Evolutionary conservation across 2,797 vertebrate species (phyloP).

Genomic region (Ptychobarbus kaznakovi): DNA sequence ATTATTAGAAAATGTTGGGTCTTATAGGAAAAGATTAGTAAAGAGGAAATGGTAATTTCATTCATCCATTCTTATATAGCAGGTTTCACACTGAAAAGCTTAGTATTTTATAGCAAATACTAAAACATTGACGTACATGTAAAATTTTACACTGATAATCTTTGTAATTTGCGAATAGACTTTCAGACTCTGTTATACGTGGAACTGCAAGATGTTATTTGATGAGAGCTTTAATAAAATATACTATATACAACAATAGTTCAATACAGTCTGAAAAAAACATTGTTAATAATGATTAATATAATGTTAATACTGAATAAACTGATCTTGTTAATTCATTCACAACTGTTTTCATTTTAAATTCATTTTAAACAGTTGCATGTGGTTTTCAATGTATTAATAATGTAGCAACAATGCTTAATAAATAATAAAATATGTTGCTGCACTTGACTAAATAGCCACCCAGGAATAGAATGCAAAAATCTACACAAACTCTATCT

Average conservation of each 20-base stretch:
- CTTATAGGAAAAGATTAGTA: not conserved
- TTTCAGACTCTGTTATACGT: not conserved
- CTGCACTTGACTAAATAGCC: constrained; percentile 1
- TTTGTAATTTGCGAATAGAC: not conserved
- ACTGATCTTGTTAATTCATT: not conserved
- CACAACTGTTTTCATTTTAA: not conserved
- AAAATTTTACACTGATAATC: not conserved
- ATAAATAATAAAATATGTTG: not conserved
- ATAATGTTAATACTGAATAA: not conserved
- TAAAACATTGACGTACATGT: not conserved
- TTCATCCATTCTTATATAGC: not conserved
- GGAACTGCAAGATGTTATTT: not conserved
- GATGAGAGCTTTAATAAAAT: not conserved
- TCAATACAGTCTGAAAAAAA: not conserved
- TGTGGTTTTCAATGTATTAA: not conserved
- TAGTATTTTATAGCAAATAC: not conserved
- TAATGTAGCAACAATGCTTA: constrained; percentile 1
- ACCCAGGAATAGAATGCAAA: not conserved
- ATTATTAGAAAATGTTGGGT: not conserved
- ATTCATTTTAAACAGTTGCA: not conserved
- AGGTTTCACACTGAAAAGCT: not conserved
- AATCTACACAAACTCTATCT: not conserved
- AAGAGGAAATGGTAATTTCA: not conserved
- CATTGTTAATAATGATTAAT: not conserved
- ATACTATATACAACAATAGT: not conserved